Conservation (phyloP, 2,888 invertebrate genomes). For the Bursaphelenchus okinawaensis region DNA sequence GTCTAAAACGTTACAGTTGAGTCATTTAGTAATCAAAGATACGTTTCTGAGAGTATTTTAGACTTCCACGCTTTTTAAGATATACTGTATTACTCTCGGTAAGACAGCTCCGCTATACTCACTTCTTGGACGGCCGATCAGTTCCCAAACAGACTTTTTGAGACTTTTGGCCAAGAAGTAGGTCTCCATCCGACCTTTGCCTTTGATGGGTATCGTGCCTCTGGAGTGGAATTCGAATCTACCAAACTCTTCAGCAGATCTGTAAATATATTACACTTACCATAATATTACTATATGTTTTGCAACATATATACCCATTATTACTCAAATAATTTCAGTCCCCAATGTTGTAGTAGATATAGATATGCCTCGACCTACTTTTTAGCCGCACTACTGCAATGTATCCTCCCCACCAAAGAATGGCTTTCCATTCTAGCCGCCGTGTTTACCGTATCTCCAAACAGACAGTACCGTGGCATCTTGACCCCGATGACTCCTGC, state of each 20-base stretch:
- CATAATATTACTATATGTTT: too few species aligned
- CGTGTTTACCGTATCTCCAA: conserved; percentile 40
- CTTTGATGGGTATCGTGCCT: conserved; percentile 45
- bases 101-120: background rate
- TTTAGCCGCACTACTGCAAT: conserved; percentile 27
- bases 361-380: conserved; percentile 12
- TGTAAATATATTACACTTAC: conserved; percentile 11
- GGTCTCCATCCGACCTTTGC: conserved; percentile 48
- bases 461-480: conserved; percentile 37
- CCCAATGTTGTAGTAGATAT: too few species aligned
- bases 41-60: too few species aligned
- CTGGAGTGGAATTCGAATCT: conserved; percentile 46
- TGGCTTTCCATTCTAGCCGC: conserved; percentile 43
- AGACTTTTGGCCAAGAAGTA: conserved; percentile 42
- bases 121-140: conserved; percentile 30
- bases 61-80: too few species aligned
- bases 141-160: conserved; percentile 54
- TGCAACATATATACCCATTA: too few species aligned
- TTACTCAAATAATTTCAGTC: too few species aligned
- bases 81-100: too few species aligned
- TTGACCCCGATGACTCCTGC: conserved; percentile 46
- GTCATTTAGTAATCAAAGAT: background rate
- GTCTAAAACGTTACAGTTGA: conserved; percentile 31
- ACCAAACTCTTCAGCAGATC: conserved; percentile 41
- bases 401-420: conserved; percentile 39